phyloP scores from a whole-genome alignment of 1,140 invertebrate species.

The Caerostris darwini region DNA sequence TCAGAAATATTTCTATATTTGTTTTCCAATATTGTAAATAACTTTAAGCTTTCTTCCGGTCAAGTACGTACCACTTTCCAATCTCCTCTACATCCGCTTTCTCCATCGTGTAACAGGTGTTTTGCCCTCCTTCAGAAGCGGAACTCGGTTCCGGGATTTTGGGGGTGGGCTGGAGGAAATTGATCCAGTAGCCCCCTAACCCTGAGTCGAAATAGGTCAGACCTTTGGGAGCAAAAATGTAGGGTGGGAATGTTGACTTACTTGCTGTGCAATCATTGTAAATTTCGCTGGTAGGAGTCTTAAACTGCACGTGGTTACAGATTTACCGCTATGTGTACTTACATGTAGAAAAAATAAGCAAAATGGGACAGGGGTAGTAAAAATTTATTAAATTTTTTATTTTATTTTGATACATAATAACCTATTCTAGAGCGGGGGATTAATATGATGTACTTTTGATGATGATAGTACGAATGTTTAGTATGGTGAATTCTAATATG shows the following conservation, averaged over 20 bases:
- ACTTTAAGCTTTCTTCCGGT: neutral
- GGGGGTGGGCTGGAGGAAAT: neutral
- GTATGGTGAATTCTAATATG: no score
- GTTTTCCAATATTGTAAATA: no score
- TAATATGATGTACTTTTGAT: no score
- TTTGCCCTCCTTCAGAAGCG: neutral
- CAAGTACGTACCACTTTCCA: neutral
- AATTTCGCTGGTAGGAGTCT: neutral
- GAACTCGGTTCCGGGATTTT: conserved; percentile 5
- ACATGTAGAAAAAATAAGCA: no score
- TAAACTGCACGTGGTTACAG: neutral
- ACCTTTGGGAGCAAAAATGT: neutral
- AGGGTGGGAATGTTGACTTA: neutral
- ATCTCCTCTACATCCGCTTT: neutral
- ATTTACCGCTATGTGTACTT: neutral
- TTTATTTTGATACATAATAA: no score
- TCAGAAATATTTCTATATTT: no score
- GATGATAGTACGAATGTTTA: no score
- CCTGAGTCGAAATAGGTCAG: neutral
- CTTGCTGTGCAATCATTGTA: neutral
- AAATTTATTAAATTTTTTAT: no score
- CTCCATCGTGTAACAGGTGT: neutral
- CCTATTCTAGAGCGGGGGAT: no score
- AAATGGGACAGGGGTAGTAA: no score
- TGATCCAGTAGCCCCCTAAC: neutral